phyloP scores from a whole-genome alignment of 2,888 invertebrate species.

The Tethea ocularis region DNA sequence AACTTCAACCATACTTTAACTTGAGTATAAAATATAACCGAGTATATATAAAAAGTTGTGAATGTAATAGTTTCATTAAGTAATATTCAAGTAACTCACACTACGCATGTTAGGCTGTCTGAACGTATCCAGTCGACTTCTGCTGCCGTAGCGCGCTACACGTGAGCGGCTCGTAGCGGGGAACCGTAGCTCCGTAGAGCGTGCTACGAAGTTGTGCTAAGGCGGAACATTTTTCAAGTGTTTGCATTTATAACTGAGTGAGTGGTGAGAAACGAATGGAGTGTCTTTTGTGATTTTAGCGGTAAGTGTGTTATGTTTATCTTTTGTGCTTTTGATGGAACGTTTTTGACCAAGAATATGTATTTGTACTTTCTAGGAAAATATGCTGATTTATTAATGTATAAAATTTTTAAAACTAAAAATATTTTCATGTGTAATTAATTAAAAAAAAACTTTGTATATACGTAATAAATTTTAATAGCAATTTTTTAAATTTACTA shows the following conservation, averaged over 20 bases:
- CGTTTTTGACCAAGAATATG: not conserved
- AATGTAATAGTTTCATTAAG: slow-evolving; percentile 7
- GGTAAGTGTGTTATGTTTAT: slow-evolving; percentile 2
- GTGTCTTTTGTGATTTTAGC: not conserved
- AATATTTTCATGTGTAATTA: too few species aligned
- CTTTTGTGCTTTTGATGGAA: not conserved
- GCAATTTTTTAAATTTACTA: too few species aligned
- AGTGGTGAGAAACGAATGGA: slow-evolving; percentile 8
- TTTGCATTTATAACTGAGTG: not conserved
- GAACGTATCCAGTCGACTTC: slow-evolving; percentile 40
- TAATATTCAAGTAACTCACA: not conserved
- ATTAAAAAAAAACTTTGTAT: too few species aligned
- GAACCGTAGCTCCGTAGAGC: slow-evolving; percentile 20
- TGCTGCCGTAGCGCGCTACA: slow-evolving; percentile 44
- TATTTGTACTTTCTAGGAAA: not conserved
- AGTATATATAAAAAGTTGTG: not conserved
- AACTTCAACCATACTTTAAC: not conserved
- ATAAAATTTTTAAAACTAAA: too few species aligned
- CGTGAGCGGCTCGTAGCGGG: slow-evolving; percentile 36
- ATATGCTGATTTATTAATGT: not conserved
- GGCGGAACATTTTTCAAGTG: slow-evolving; percentile 3
- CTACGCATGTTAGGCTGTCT: slow-evolving; percentile 12
- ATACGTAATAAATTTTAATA: too few species aligned
- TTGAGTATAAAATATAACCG: not conserved
- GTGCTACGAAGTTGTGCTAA: slow-evolving; percentile 11